Base-by-base conservation (phyloP, 2,113 vertebrate genomes). In the Scomber scombrus region DNA sequence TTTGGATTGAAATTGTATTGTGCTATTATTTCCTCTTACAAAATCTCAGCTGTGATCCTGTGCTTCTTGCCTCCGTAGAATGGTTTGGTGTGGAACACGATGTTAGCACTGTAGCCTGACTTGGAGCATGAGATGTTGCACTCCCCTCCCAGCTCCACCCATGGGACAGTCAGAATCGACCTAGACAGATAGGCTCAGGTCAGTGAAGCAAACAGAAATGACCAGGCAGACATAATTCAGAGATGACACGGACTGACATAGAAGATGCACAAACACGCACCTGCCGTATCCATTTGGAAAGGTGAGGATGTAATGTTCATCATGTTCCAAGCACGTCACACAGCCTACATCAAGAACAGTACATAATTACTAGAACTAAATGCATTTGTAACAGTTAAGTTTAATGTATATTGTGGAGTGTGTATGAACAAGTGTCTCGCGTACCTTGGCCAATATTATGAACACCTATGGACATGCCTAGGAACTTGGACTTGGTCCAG, bases 61-160 rank as follows among this genome's bases (percentile, higher is more conserved):
- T 99, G 98, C 93, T 99, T 99, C 95, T 98, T 99, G 82, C 98
- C 98, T 29, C 98, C 98, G 2, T 99, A 99, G 93, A 99, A 99
- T 7, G 98, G 98, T 92, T 99, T 99, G 31, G 98, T 99, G 94
- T 99, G 98, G 94, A 99, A 99, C 87, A 96, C 88, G 1, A 99
- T 98, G 90, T 91, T 98, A 61, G 98, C 96, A 0, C 95, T 99
- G 90, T 98, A 99, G 86, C 98, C 98, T 0, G 98, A 96, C 93
- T 99, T 99, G 26, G 98, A 97, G 94, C 98, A 99, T 40, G 91
- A 97, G 89, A 99, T 99, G 88, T 79, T 98, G 94, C 98, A 99
- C 86, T 99, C 98, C 18, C 98, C 98, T 3, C 98, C 98, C 34
- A 99, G 95, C 91, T 99, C 98, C 93, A 99, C 98, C 98, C 98